A percentile compares a stretch with the other conserved stretches of the same genome.
Conservation (phyloP, 2,888 invertebrate species). For the Mamestra brassicae region DNA sequence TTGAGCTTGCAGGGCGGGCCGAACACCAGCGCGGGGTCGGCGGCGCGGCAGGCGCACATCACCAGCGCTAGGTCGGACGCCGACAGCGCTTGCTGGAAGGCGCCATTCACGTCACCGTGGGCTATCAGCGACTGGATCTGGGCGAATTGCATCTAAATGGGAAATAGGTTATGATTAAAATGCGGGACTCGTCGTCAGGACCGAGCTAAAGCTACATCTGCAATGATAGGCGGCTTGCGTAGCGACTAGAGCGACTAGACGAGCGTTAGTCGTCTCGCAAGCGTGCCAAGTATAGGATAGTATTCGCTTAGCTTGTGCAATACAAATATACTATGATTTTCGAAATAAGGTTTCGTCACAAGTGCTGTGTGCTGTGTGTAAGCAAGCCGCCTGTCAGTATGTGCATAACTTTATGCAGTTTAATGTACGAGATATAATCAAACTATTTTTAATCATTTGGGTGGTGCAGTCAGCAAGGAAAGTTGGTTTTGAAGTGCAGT, state of each 20-base stretch:
- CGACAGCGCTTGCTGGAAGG: conserved; percentile 97
- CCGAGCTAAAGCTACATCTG: background rate
- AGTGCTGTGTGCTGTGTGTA: too few species aligned
- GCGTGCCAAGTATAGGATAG: too few species aligned
- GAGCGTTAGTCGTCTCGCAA: background rate
- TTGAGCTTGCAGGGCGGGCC: conserved; percentile 93
- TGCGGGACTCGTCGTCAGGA: too few species aligned
- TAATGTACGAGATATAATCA: background rate
- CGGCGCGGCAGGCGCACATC: conserved; percentile 96
- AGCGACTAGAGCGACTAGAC: too few species aligned
- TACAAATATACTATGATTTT: too few species aligned
- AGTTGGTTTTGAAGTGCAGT: background rate
- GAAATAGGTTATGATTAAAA: background rate
- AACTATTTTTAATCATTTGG: background rate
- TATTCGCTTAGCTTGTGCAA: background rate
- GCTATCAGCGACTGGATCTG: conserved; percentile 93
- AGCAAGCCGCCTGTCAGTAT: too few species aligned
- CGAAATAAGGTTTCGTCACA: too few species aligned
- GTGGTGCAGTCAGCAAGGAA: background rate
- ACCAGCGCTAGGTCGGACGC: conserved; percentile 97
- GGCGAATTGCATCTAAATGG: conserved; percentile 90
- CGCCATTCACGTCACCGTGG: conserved; percentile 95
- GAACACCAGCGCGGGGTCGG: conserved; percentile 95
- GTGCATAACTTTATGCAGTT: background rate
- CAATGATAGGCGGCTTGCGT: background rate